phyloP scores from a whole-genome alignment of 2,888 invertebrate genomes.

The Dicranocentrus wangi region DNA sequence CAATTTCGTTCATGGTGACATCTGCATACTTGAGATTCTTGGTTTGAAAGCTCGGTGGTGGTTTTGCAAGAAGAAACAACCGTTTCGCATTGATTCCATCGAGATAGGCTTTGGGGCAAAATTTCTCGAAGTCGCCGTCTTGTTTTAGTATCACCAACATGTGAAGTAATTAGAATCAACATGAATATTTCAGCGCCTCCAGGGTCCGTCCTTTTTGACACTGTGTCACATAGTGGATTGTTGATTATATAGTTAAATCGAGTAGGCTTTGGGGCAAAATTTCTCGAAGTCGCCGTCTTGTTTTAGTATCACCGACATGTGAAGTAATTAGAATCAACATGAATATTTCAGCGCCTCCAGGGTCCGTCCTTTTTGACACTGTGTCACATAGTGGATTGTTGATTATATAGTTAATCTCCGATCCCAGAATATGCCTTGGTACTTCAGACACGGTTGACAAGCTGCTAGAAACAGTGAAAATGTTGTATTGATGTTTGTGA shows the following conservation, averaged over 20 bases:
- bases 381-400: constrained; percentile 73
- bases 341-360: constrained; percentile 25
- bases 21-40: constrained; percentile 73
- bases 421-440: constrained; percentile 30
- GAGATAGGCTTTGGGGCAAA: constrained; percentile 79
- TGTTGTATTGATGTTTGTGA: no score
- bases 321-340: constrained; percentile 79
- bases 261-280: constrained; percentile 80
- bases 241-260: constrained; percentile 74
- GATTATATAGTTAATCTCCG: constrained; percentile 70
- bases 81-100: constrained; percentile 79
- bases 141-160: constrained; percentile 82
- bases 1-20: constrained; percentile 43
- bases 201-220: not conserved
- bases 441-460: constrained; percentile 29
- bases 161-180: constrained; percentile 80
- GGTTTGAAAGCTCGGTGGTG: constrained; percentile 77
- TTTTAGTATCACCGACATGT: constrained; percentile 83
- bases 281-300: constrained; percentile 82
- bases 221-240: constrained; percentile 72
- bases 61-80: constrained; percentile 82
- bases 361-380: not conserved
- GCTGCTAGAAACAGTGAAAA: constrained; percentile 17
- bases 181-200: constrained; percentile 33
- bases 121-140: constrained; percentile 83